Evolutionary conservation across 2,888 invertebrate species (phyloP).

Genomic region (Protodeltote pygarga): DNA sequence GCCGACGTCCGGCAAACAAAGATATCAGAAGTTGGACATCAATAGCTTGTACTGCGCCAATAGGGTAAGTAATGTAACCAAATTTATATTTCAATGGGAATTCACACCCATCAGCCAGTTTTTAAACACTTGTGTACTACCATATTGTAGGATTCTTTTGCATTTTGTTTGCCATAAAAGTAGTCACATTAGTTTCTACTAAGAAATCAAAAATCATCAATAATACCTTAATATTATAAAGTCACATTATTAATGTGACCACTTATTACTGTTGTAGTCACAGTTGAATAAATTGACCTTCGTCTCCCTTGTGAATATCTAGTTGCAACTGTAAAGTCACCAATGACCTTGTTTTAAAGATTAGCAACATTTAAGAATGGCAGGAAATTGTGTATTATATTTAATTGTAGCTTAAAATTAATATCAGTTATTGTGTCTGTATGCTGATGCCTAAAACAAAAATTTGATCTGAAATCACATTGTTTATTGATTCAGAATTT

Average conservation of each 20-base stretch:
- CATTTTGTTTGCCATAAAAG: no score
- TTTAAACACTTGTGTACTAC: neutral
- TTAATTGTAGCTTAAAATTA: neutral
- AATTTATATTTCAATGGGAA: constrained; percentile 23
- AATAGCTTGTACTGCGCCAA: constrained; percentile 97
- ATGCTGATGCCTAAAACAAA: neutral
- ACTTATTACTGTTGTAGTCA: constrained; percentile 28
- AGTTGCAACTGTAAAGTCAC: constrained; percentile 40
- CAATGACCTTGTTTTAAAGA: constrained; percentile 46
- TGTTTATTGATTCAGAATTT: neutral
- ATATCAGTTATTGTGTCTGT: neutral
- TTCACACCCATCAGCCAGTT: constrained; percentile 37
- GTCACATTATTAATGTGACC: no score
- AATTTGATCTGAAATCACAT: neutral
- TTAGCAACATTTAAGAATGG: constrained; percentile 4
- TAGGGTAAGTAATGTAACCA: constrained; percentile 87
- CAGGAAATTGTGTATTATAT: constrained; percentile 6
- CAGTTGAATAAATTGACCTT: constrained; percentile 56
- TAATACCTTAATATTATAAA: no score
- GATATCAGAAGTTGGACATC: constrained; percentile 98
- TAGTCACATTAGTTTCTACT: no score
- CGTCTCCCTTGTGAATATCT: constrained; percentile 37
- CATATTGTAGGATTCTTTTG: neutral
- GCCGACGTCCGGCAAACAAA: constrained; percentile 93
- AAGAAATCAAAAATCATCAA: no score